Conservation (phyloP, 1,140 invertebrate genomes). For the Sesamia nonagrioides region DNA sequence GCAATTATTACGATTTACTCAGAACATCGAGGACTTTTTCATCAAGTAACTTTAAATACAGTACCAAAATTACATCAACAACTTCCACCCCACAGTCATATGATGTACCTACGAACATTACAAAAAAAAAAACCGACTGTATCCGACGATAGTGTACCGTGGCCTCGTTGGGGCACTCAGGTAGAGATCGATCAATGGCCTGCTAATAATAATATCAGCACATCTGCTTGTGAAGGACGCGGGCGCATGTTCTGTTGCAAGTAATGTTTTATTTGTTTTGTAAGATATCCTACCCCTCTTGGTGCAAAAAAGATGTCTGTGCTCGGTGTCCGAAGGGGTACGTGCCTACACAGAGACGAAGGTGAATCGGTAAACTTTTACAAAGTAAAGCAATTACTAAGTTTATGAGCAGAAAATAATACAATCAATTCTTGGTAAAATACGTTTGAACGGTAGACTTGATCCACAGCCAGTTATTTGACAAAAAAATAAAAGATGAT, state of each 20-base stretch:
- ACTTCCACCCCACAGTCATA: not conserved
- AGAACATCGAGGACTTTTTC: too few species aligned
- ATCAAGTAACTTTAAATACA: too few species aligned
- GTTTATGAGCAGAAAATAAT: too few species aligned
- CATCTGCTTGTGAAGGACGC: conserved; percentile 24
- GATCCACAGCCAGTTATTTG: too few species aligned
- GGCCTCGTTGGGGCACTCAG: not conserved
- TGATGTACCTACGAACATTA: not conserved
- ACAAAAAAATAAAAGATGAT: too few species aligned
- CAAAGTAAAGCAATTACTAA: too few species aligned
- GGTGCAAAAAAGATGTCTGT: not conserved
- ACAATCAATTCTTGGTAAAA: too few species aligned
- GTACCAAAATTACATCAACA: not conserved
- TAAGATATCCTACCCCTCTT: not conserved
- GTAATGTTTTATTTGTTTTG: conserved; percentile 22
- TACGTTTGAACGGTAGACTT: too few species aligned
- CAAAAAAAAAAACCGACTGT: not conserved
- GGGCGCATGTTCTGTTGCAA: not conserved
- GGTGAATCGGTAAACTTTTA: not conserved
- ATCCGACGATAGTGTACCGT: not conserved
- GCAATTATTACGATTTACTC: too few species aligned
- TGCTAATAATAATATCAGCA: conserved; percentile 39
- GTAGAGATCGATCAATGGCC: conserved; percentile 28
- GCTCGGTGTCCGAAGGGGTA: not conserved
- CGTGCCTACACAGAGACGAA: not conserved